Base-by-base conservation (phyloP, 64 coral and sea anemone species). In the Actinia equina region DNA sequence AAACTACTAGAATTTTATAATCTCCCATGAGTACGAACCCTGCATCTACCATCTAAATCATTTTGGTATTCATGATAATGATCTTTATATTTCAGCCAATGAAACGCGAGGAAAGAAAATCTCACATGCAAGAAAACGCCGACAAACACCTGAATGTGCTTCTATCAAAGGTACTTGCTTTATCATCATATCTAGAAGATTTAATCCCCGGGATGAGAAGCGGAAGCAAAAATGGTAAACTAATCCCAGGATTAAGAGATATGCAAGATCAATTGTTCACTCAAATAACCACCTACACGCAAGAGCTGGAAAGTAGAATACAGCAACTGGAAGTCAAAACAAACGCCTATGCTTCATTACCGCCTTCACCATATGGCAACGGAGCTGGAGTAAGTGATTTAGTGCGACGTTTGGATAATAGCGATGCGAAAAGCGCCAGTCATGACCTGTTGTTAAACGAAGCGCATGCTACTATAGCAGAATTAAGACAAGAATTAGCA, bases 371-470 rank as follows among this genome's bases (percentile, higher is more conserved):
- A 4, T 41, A 74, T 74, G 69, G 69, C 2, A 41, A 41, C 26
- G 78, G 43, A 3, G 0, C 78, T 10, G 55, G 6, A 7, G 18
- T 60, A 7, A 19, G 41, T 27, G 83, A 85, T 65, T 41, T 91
- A 11, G 45, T 82, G 4, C 89, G 59, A 42, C 77, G 70, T 85
- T 12, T 91, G 18, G 84, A 51, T 11, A 67, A 91, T 82, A 25
- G 12, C 0, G 89, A 91, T 67, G 84, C 89, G 4, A 91, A 86
- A 17, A 44, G 49, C 41, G 89, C 84, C 23, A 82, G 86, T 67
- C 84, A 86, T 7, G 89, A 91, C 44, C 64, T 86, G 43, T 76
- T 91, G 4, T 37, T 91, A 17, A 71, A 84, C 61, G 89, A 91
- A 62, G 54, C 85, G 3, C 85, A 91, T 76, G 22, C 52, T 0